Percentiles rank a stretch among this genome's conserved stretches.
Evolutionary conservation across 2,113 vertebrate species (phyloP).

Genomic region (Mellivora capensis): DNA sequence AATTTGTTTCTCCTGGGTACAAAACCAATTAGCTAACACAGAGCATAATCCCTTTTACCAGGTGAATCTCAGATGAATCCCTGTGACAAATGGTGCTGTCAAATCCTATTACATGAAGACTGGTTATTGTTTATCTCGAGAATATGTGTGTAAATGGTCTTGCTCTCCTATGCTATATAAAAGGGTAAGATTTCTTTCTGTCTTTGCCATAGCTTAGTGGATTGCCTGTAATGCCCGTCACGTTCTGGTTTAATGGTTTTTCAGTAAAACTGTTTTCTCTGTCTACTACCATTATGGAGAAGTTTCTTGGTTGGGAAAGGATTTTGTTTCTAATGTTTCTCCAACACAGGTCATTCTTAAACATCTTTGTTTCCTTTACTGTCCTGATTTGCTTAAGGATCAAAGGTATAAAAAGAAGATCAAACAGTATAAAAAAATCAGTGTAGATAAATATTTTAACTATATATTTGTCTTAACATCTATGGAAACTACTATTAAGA

Average conservation of each 20-base stretch:
- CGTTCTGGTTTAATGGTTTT: background rate
- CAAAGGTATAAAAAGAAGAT: background rate
- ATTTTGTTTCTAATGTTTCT: background rate
- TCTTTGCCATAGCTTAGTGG: background rate
- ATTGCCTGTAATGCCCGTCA: background rate
- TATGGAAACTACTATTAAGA: background rate
- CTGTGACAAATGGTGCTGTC: background rate
- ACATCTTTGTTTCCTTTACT: background rate
- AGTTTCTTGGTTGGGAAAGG: background rate
- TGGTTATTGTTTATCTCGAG: background rate
- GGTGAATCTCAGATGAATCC: background rate
- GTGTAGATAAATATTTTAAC: background rate
- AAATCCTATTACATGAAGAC: background rate
- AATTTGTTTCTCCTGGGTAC: background rate
- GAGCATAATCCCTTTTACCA: background rate
- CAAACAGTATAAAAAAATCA: background rate
- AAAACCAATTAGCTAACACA: background rate
- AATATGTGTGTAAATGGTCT: background rate
- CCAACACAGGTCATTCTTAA: background rate
- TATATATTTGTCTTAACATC: background rate
- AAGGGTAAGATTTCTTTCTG: background rate
- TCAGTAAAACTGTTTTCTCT: background rate
- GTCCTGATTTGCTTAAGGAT: background rate
- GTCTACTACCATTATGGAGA: background rate
- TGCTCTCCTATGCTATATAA: background rate